These are phyloP conservation scores for Anableps anableps DNA, from an alignment of 2,797 vertebrate genomes.

Conservation along the genomic window DNA sequence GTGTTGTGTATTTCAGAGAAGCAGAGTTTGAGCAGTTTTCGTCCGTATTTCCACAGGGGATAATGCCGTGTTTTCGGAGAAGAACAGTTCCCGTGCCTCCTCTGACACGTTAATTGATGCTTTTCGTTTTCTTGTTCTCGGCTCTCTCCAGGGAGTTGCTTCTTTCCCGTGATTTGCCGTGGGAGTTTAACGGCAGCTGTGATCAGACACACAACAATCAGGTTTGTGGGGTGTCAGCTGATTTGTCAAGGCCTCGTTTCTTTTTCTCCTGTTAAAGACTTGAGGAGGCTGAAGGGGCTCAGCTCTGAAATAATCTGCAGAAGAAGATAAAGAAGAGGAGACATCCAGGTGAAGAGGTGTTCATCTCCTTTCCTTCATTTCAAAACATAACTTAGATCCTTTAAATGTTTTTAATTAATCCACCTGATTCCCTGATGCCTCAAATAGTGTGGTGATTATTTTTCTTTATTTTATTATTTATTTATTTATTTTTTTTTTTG, in stretches of 20 bases:
- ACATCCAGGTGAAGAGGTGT: slow-evolving; percentile 15
- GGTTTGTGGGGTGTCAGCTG: slow-evolving; percentile 31
- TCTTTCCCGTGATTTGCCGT: slow-evolving; percentile 55
- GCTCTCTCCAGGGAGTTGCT: slow-evolving; percentile 52
- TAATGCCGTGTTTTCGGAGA: slow-evolving; percentile 36
- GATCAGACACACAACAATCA: slow-evolving; percentile 59
- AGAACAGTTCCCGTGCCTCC: slow-evolving; percentile 28
- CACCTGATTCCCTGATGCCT: background rate
- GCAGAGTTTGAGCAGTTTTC: slow-evolving; percentile 13
- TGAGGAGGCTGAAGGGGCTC: slow-evolving; percentile 30
- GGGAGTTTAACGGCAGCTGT: slow-evolving; percentile 65
- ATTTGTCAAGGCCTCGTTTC: slow-evolving; percentile 16
- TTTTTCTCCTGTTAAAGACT: slow-evolving; percentile 18
- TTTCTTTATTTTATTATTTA: too few relatives aligned
- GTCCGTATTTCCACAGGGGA: slow-evolving; percentile 36
- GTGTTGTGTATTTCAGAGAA: slow-evolving; percentile 31
- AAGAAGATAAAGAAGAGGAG: slow-evolving; percentile 21
- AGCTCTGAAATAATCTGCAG: slow-evolving; percentile 29
- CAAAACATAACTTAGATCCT: slow-evolving; percentile 11
- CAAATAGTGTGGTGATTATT: background rate
- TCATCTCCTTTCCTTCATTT: slow-evolving; percentile 13
- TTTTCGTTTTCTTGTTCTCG: slow-evolving; percentile 33
- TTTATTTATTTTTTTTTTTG: background rate
- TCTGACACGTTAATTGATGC: slow-evolving; percentile 71
- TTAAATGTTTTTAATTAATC: slow-evolving; percentile 23